phyloP scores from a whole-genome alignment of 2,797 vertebrate genomes.

The Acipenser ruthenus region DNA sequence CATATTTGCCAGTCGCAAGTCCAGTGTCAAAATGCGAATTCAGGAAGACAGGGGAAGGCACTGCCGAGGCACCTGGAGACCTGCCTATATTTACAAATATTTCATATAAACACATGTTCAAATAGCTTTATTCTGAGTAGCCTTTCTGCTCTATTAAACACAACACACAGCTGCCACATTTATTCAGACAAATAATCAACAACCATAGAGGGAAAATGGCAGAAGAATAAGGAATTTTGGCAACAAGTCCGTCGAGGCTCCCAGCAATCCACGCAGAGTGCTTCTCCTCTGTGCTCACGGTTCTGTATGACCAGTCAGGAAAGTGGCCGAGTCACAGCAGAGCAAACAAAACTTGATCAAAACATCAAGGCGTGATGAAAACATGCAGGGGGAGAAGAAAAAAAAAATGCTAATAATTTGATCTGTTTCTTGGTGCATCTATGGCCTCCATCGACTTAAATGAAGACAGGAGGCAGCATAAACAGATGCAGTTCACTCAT shows the following conservation, averaged over 20 bases:
- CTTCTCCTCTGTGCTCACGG: constrained; percentile 62
- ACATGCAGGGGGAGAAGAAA: background rate
- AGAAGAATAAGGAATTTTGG: constrained; percentile 71
- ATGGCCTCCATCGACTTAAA: constrained; percentile 7
- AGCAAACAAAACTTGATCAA: constrained; percentile 48
- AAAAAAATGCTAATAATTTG: background rate
- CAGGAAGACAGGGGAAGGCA: constrained; percentile 75
- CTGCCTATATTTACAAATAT: constrained; percentile 93
- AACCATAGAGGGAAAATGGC: constrained; percentile 76
- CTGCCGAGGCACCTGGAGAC: constrained; percentile 77
- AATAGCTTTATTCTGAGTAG: constrained; percentile 96
- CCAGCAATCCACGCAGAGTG: constrained; percentile 54
- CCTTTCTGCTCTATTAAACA: constrained; percentile 99
- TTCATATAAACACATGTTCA: constrained; percentile 99
- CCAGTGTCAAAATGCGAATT: constrained; percentile 82
- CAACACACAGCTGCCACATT: constrained; percentile 98
- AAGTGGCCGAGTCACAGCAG: constrained; percentile 45
- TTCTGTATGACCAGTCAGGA: constrained; percentile 78
- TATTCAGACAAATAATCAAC: constrained; percentile 99
- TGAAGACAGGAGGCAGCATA: background rate
- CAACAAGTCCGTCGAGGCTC: constrained; percentile 62
- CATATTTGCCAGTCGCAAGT: constrained; percentile 83
- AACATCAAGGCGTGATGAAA: constrained; percentile 46
- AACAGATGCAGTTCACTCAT: background rate
- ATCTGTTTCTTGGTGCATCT: constrained; percentile 5